phyloP scores from a whole-genome alignment of 2,888 invertebrate species.

The Mallateleia sp. region DNA sequence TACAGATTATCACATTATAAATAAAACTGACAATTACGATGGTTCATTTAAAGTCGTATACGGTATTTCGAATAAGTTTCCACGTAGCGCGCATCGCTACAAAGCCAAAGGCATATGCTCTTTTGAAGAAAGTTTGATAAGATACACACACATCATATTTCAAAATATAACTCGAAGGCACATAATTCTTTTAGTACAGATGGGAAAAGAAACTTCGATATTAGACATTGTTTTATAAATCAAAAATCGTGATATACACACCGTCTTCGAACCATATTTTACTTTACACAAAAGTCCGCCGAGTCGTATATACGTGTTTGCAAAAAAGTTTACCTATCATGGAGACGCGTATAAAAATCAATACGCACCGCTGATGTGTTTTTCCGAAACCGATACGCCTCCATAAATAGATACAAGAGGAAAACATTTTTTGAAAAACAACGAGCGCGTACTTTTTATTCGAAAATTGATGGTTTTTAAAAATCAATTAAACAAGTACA shows the following conservation, averaged over 20 bases:
- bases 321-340: conserved; percentile 29
- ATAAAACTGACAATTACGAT: too few relatives aligned
- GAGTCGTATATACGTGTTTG: not conserved
- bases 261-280: conserved; percentile 7
- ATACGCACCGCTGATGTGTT: conserved; percentile 31
- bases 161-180: conserved; percentile 42
- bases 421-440: not conserved
- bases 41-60: not conserved
- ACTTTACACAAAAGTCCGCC: not conserved
- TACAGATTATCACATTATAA: too few relatives aligned
- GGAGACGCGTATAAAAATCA: conserved; percentile 27
- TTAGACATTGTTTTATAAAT: conserved; percentile 66
- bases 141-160: conserved; percentile 58
- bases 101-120: conserved; percentile 26
- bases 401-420: not conserved
- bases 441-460: not conserved
- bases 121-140: conserved; percentile 59
- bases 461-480: conserved; percentile 11
- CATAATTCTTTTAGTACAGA: conserved; percentile 53
- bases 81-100: not conserved
- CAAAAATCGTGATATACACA: conserved; percentile 50
- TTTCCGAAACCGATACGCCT: conserved; percentile 16
- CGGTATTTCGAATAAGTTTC: not conserved
- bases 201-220: conserved; percentile 52
- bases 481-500: conserved; percentile 25